phyloP scores from a whole-genome alignment of 2,888 invertebrate species.

The Pollenia labialis region DNA sequence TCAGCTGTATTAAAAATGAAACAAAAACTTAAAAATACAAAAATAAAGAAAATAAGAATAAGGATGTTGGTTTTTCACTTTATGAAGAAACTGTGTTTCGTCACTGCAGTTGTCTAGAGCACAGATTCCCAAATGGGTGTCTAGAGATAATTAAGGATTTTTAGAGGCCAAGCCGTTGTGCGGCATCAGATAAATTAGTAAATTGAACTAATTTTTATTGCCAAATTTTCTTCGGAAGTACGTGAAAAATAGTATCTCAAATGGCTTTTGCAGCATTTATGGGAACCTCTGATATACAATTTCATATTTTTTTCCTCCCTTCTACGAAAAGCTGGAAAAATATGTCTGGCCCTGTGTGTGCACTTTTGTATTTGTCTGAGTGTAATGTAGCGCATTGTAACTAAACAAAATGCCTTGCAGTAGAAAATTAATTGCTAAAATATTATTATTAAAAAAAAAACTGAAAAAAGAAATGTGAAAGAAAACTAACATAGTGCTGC shows the following conservation, averaged over 20 bases:
- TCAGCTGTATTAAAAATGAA: constrained; percentile 5
- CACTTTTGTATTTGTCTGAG: constrained; percentile 31
- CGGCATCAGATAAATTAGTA: too few species aligned
- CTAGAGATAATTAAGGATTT: too few species aligned
- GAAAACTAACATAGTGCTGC: constrained; percentile 30
- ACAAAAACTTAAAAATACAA: constrained; percentile 11
- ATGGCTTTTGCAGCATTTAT: too few species aligned
- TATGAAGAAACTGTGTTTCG: neutral
- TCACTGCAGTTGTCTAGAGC: neutral
- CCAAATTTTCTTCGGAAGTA: too few species aligned
- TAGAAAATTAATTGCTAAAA: constrained; percentile 72
- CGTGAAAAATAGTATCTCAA: too few species aligned
- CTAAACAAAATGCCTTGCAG: constrained; percentile 56
- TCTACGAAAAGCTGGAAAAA: constrained; percentile 5
- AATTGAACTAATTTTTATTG: too few species aligned
- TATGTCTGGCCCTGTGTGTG: neutral
- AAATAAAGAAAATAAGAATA: constrained; percentile 32
- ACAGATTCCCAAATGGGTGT: too few species aligned
- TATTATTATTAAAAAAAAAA: constrained; percentile 57
- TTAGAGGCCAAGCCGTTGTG: too few species aligned
- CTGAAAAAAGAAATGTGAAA: constrained; percentile 14
- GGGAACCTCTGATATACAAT: neutral
- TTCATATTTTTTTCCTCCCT: constrained; percentile 2
- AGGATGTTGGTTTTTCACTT: constrained; percentile 14
- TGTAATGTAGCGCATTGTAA: constrained; percentile 66